Base-by-base conservation (phyloP, 2,888 invertebrate genomes). In the Oithona nana region DNA sequence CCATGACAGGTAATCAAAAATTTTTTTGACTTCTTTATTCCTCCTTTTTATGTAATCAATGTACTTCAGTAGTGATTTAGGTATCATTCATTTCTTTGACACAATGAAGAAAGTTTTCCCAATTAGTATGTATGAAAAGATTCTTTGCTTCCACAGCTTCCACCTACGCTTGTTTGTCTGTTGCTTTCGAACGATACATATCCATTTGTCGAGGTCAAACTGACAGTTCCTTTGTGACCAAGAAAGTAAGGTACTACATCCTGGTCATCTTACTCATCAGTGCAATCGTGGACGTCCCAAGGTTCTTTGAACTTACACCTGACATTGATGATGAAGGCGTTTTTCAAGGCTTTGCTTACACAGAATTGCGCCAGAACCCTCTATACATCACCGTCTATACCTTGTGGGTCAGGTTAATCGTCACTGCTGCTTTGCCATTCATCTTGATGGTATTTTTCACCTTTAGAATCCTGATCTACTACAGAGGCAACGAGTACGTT, bases 381-480 rank as follows among this genome's bases (percentile, higher is more conserved):
- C 24, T 50, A 13, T 59, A 59, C 59, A 22, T 59, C 39, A 59
- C 59, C 22, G n/a, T 50, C 28, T 59, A 59, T 20, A 59, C 49
- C 22, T 50, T 59, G 16, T 59, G 59, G 59, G 22, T 50, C 48
- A 48, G 59, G 59, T n/a, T 59, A 28, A n/a, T 59, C 28, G 39
- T 49, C n/a, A 59, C 59, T 24, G 59, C 59, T 26, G 59, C 59
- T n/a, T 22, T 48, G 8, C 59, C 59, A 2, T 48, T 59, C 13
- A 22, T 59, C 28, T 26, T 59, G 49, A 59, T 48, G 59, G 22
- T 59, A 2, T 59, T 59, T 28, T 59, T 59, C 50, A 59, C 48
- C 28, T 50, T n/a, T 28, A 48, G 49, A 29, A 59, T 59, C 28
- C 49, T 59, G 13, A 48, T 28, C 11, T 49, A 59, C 59, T 59